Evolutionary conservation across 2,888 invertebrate species (phyloP).

Genomic region (Scaptomyza caliginosa): DNA sequence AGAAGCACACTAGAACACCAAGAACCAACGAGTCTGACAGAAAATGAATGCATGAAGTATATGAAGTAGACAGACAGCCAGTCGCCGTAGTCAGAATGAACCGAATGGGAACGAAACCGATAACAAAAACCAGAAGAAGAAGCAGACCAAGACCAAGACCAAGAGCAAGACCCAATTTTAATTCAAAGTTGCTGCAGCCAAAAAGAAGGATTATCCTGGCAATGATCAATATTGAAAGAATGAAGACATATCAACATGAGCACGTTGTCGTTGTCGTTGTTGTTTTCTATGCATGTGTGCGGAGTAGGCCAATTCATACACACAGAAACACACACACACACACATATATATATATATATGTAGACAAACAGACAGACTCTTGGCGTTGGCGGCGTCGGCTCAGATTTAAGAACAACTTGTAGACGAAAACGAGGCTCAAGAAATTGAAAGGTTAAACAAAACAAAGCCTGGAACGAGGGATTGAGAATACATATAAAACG

Average conservation of each 20-base stretch:
- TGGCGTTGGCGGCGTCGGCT: conserved; percentile 46
- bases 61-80: conserved; percentile 37
- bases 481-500: conserved; percentile 9
- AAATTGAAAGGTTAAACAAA: conserved; percentile 73
- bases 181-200: conserved; percentile 62
- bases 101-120: conserved; percentile 12
- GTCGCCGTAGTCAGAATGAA: conserved; percentile 23
- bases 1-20: conserved; percentile 25
- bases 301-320: conserved; percentile 72
- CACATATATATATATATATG: conserved; percentile 4
- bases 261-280: too few relatives aligned
- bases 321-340: conserved; percentile 45
- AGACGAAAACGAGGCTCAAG: conserved; percentile 49
- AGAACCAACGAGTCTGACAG: conserved; percentile 3
- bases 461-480: conserved; percentile 51
- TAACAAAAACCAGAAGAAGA: conserved; percentile 4
- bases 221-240: conserved; percentile 78
- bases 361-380: not conserved
- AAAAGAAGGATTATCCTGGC: conserved; percentile 81
- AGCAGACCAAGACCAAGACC: conserved; percentile 33
- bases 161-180: conserved; percentile 57
- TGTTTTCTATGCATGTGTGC: conserved; percentile 46
- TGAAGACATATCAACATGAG: conserved; percentile 73
- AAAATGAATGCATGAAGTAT: conserved; percentile 8
- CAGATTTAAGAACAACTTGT: conserved; percentile 65